These are phyloP conservation scores for Eilema caniola DNA, from an alignment of 2,888 invertebrate genomes.

Conservation along the genomic window DNA sequence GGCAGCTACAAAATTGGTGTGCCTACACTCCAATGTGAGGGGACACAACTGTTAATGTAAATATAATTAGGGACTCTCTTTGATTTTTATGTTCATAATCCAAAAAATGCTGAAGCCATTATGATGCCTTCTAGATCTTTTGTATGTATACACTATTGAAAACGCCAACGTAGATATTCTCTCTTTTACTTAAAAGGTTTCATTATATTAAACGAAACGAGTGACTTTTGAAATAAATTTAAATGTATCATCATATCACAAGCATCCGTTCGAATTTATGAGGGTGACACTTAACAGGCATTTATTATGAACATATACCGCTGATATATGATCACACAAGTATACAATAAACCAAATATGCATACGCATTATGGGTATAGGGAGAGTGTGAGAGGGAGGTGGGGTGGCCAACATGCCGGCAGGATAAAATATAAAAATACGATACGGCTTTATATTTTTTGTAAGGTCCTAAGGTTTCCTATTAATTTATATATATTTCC, in stretches of 20 bases:
- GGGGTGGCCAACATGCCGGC: constrained; percentile 55
- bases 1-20: background rate
- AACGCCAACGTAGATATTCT: background rate
- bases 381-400: constrained; percentile 39
- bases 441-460: constrained; percentile 40
- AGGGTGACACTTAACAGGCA: constrained; percentile 33
- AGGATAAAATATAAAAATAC: constrained; percentile 47
- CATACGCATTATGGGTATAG: constrained; percentile 50
- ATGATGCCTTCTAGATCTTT: background rate
- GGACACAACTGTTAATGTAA: background rate
- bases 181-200: constrained; percentile 8
- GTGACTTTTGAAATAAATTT: constrained; percentile 13
- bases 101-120: background rate
- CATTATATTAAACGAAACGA: constrained; percentile 18
- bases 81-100: background rate
- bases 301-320: constrained; percentile 35
- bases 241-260: constrained; percentile 21
- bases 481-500: too few relatives aligned
- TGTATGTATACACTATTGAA: background rate
- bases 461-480: constrained; percentile 33
- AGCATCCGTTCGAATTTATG: constrained; percentile 19
- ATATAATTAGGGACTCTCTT: background rate
- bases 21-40: background rate
- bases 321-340: constrained; percentile 38
- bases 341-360: constrained; percentile 54